Percentiles rank a stretch among this genome's conserved stretches.
Evolutionary conservation across 2,888 invertebrate species (phyloP).

Genomic region (Drosophila emarginata): DNA sequence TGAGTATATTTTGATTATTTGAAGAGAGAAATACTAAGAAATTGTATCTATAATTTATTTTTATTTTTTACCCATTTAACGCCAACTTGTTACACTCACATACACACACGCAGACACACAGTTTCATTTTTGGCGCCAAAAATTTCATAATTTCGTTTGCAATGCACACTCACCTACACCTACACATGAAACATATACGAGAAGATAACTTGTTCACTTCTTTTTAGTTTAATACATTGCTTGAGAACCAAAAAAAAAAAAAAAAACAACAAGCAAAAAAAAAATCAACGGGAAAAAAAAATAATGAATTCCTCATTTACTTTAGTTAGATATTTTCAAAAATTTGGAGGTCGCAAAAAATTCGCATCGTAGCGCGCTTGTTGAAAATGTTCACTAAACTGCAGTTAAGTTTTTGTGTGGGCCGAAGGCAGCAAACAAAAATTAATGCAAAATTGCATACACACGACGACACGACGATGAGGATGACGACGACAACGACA

Average conservation of each 20-base stretch:
- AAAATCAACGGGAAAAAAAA: neutral
- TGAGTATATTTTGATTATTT: neutral
- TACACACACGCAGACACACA: constrained; percentile 11
- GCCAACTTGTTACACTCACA: constrained; percentile 66
- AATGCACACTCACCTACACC: constrained; percentile 17
- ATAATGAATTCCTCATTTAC: constrained; percentile 26
- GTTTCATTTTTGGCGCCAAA: constrained; percentile 66
- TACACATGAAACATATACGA: neutral
- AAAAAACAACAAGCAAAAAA: constrained; percentile 24
- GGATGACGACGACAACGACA: constrained; percentile 19
- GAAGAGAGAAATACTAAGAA: neutral
- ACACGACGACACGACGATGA: constrained; percentile 54
- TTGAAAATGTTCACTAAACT: constrained; percentile 68
- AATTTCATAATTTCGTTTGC: constrained; percentile 42
- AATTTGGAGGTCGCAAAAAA: constrained; percentile 6
- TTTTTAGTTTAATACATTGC: neutral
- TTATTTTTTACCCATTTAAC: constrained; percentile 31
- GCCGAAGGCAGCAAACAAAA: constrained; percentile 64
- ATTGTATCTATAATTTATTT: neutral
- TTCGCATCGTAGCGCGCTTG: constrained; percentile 51
- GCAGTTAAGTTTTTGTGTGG: constrained; percentile 61
- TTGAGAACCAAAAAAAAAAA: neutral
- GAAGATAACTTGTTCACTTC: constrained; percentile 30
- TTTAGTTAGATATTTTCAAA: constrained; percentile 8
- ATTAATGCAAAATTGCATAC: constrained; percentile 75